phyloP scores from a whole-genome alignment of 1,140 invertebrate genomes.

The Meloidogyne chitwoodi region DNA sequence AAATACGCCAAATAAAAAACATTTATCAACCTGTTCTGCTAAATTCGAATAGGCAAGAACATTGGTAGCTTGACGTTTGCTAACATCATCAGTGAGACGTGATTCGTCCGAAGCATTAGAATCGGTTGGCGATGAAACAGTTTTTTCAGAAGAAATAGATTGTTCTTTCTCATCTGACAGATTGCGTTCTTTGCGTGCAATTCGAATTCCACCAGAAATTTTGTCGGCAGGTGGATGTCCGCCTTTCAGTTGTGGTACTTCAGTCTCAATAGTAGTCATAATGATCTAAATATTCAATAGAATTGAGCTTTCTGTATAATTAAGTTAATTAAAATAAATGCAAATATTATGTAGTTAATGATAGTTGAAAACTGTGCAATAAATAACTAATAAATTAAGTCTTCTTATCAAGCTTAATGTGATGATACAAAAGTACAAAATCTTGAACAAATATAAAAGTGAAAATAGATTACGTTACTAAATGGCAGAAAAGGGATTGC shows the following conservation, averaged over 20 bases:
- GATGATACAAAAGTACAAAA: background rate
- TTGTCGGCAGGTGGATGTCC: slow-evolving; percentile 40
- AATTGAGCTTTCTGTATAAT: no score
- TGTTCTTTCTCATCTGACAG: background rate
- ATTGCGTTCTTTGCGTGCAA: slow-evolving; percentile 40
- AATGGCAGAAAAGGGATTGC: background rate
- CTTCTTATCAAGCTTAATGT: background rate
- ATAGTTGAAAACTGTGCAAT: background rate
- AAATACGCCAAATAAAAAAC: no score
- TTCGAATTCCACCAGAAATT: slow-evolving; percentile 38
- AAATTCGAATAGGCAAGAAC: slow-evolving; percentile 20
- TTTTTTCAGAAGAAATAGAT: background rate
- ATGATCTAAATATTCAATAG: background rate
- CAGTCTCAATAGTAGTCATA: background rate
- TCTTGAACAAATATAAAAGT: background rate
- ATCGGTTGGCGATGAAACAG: background rate
- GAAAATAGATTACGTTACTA: background rate
- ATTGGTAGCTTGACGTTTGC: slow-evolving; percentile 1
- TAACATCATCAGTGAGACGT: background rate
- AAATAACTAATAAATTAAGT: background rate
- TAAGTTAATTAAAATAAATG: background rate
- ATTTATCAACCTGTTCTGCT: slow-evolving; percentile 16
- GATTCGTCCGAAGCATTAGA: background rate
- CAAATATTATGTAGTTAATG: no score
- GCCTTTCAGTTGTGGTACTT: slow-evolving; percentile 18